Percentiles rank a stretch among this genome's conserved stretches.
Evolutionary conservation across 2,888 invertebrate species (phyloP).

Genomic region (Thymelicus acteon): DNA sequence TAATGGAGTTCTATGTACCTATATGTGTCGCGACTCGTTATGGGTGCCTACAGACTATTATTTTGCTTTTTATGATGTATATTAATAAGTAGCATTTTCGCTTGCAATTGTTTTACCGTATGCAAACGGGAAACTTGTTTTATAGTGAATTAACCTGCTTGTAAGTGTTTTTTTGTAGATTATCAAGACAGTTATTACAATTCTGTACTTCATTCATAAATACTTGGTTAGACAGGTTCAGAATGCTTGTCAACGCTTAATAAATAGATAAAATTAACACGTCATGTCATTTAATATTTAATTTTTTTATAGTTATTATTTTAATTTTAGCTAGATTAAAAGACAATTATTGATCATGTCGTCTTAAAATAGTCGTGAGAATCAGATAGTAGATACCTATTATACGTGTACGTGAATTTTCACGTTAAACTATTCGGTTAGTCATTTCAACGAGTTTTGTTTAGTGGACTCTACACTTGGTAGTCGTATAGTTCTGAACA

Average conservation of each 20-base stretch:
- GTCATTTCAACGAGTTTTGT: conserved; percentile 10
- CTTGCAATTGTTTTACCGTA: background rate
- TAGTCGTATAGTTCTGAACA: background rate
- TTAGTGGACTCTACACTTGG: background rate
- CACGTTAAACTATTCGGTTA: background rate
- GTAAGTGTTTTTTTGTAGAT: no score
- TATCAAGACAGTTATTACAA: no score
- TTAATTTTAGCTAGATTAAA: no score
- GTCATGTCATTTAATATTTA: no score
- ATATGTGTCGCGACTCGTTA: conserved; percentile 56
- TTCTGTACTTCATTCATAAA: no score
- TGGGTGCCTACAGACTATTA: conserved; percentile 6
- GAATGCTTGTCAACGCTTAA: no score
- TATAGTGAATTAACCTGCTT: no score
- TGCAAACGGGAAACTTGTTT: no score
- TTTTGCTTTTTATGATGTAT: conserved; percentile 13
- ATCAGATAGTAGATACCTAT: background rate
- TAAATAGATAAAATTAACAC: no score
- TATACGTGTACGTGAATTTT: background rate
- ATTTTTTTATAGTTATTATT: no score
- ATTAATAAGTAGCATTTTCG: background rate
- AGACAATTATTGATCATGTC: no score
- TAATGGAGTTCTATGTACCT: conserved; percentile 46
- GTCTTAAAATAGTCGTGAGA: background rate
- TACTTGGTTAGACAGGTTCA: no score